Base-by-base conservation (phyloP, 2,888 invertebrate genomes). In the Thereva nobilitata region DNA sequence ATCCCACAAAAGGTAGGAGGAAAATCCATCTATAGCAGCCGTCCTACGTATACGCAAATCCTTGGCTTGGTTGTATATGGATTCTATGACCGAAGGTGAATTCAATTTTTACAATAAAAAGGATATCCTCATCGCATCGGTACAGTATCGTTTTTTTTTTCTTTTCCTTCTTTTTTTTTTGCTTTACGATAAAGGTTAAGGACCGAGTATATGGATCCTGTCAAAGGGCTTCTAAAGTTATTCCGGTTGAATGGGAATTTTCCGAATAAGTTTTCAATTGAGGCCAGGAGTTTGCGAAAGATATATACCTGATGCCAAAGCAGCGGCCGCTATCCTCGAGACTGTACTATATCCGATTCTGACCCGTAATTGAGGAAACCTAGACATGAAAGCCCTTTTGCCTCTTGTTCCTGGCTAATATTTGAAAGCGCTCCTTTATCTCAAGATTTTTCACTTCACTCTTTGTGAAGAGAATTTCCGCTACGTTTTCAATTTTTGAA, bases 201-300 rank as follows among this genome's bases (percentile, higher is more conserved):
- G 23, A 23, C 23, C 23, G 23, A 23, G 23, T 23, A 57, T 57
- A 44, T 57, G 45, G 37, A 45, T 57, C 10, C 34, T 57, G 45
- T 57, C 57, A 57, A 57, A 57, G 57, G 57, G 37, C 57, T n/a
- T 42, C 34, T n/a, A n/a, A 37, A 42, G 42, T 57, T 57, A 57
- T 57, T 57, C 57, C 45, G 57, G 44, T 57, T 44, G 57, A 57
- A 57, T 57, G 57, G 37, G 45, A 40, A 57, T 57, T 57, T 44
- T 44, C 55, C 45, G 57, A 57, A 57, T 57, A 45, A 57, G 57
- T 57, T 57, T 57, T 57, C 57, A 45, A 45, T 57, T 42, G 57
- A 57, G 45, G 34, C 35, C 34, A 55, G 37, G 23, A 23, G 23
- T 23, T 23, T 23, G 23, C 23, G 23, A 23, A 23, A 23, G 23